These are phyloP conservation scores for Alcis repandata DNA, from an alignment of 2,888 invertebrate species.

Conservation along the genomic window DNA sequence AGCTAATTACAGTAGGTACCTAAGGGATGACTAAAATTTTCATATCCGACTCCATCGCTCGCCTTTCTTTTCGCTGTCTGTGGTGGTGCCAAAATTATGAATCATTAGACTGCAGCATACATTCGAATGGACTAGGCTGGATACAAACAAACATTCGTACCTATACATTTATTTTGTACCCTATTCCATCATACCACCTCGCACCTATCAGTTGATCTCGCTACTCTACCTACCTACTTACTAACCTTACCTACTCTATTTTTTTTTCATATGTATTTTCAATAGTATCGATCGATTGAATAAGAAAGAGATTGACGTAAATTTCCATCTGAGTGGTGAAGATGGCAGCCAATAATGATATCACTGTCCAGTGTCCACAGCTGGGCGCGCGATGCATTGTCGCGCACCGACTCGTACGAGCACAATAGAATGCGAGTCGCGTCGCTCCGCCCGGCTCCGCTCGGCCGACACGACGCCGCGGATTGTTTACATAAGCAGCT, in stretches of 20 bases:
- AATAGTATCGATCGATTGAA: background rate
- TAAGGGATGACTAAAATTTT: background rate
- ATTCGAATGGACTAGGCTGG: background rate
- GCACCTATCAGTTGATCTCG: too few relatives aligned
- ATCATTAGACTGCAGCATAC: constrained; percentile 5
- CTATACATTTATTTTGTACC: too few relatives aligned
- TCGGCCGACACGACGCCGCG: constrained; percentile 18
- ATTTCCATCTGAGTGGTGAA: constrained; percentile 5
- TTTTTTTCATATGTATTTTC: background rate
- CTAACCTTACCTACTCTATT: background rate
- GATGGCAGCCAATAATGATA: constrained; percentile 4
- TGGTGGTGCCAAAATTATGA: constrained; percentile 33
- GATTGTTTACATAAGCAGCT: constrained; percentile 36
- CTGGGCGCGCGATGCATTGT: constrained; percentile 22
- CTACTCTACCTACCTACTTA: too few relatives aligned
- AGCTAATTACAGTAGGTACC: background rate
- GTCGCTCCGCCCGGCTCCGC: constrained; percentile 20
- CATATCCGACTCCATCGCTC: background rate
- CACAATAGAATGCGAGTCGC: constrained; percentile 28
- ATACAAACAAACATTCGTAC: background rate
- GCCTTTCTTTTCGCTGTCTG: constrained; percentile 8
- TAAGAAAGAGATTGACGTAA: constrained; percentile 1
- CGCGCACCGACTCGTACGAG: constrained; percentile 6
- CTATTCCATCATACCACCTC: too few relatives aligned
- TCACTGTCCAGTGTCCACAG: too few relatives aligned